These are phyloP conservation scores for Araneus ventricosus DNA, from an alignment of 1,140 invertebrate species.

Conservation along the genomic window DNA sequence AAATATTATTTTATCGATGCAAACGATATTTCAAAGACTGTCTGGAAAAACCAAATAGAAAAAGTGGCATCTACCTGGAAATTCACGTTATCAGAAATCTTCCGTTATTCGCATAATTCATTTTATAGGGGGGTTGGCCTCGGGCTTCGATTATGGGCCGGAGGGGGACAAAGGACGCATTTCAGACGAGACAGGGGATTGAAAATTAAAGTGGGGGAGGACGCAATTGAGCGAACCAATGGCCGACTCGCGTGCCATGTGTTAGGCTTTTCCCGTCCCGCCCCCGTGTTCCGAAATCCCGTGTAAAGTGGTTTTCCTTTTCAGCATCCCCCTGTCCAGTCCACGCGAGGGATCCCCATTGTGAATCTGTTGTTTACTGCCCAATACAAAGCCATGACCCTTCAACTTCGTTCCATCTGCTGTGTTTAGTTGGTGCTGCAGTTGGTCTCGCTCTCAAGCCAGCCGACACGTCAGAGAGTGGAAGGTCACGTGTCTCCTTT, in stretches of 20 bases:
- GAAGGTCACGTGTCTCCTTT: background rate
- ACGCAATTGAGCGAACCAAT: slow-evolving; percentile 50
- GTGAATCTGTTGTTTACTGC: slow-evolving; percentile 59
- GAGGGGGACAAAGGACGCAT: background rate
- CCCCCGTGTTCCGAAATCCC: slow-evolving; percentile 34
- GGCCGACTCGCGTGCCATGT: slow-evolving; percentile 71
- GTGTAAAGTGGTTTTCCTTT: slow-evolving; percentile 70
- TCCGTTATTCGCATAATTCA: slow-evolving; percentile 5
- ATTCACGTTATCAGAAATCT: background rate
- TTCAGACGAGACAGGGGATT: background rate
- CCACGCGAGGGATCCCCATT: slow-evolving; percentile 26
- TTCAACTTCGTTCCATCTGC: slow-evolving; percentile 57
- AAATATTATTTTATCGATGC: too few species aligned
- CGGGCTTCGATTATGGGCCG: background rate
- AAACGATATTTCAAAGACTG: too few species aligned
- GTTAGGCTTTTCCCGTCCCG: slow-evolving; percentile 40
- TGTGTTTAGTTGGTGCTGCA: slow-evolving; percentile 20
- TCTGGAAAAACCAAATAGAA: too few species aligned
- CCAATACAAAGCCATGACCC: slow-evolving; percentile 48
- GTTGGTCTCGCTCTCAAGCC: slow-evolving; percentile 25
- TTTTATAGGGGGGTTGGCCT: background rate
- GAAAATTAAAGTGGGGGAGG: slow-evolving; percentile 40
- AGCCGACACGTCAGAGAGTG: background rate
- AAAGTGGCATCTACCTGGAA: background rate
- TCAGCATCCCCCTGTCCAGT: background rate